Conservation (phyloP, 2,888 invertebrate species). For the Perithous albicinctus region DNA sequence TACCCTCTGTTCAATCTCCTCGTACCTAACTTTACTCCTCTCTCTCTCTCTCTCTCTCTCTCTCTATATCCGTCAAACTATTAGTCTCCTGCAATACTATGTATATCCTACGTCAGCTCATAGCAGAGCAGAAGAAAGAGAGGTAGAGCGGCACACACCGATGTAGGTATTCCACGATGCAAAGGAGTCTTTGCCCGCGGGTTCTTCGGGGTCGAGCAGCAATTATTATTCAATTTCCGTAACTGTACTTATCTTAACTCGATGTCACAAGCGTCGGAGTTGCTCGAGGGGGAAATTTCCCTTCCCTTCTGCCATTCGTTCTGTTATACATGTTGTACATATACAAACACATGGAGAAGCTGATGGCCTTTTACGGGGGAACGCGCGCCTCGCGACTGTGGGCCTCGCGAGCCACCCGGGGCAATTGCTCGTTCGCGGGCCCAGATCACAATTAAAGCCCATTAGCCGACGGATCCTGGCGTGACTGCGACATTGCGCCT, state of each 20-base stretch:
- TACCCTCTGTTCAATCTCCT: constrained; percentile 10
- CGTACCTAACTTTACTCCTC: not conserved
- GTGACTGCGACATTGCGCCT: constrained; percentile 74
- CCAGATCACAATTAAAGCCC: constrained; percentile 79
- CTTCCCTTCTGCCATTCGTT: constrained; percentile 27
- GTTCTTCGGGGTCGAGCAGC: constrained; percentile 70
- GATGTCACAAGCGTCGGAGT: constrained; percentile 78
- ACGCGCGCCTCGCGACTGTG: too few relatives aligned
- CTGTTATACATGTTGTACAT: constrained; percentile 30
- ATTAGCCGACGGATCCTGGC: constrained; percentile 78
- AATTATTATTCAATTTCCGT: constrained; percentile 83
- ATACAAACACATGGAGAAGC: too few relatives aligned
- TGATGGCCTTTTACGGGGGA: constrained; percentile 40
- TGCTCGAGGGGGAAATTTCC: constrained; percentile 23
- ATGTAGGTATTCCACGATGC: constrained; percentile 34
- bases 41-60: not conserved
- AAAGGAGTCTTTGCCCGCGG: constrained; percentile 41
- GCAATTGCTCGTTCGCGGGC: constrained; percentile 70
- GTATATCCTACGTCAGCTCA: not conserved
- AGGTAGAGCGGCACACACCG: not conserved
- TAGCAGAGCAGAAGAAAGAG: not conserved
- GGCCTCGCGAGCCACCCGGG: constrained; percentile 44
- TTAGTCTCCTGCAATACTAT: constrained; percentile 21
- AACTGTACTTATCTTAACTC: constrained; percentile 79
- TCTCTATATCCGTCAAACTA: constrained; percentile 12